These are phyloP conservation scores for Lasioglossum villosulum DNA, from an alignment of 2,888 invertebrate genomes.

Conservation along the genomic window DNA sequence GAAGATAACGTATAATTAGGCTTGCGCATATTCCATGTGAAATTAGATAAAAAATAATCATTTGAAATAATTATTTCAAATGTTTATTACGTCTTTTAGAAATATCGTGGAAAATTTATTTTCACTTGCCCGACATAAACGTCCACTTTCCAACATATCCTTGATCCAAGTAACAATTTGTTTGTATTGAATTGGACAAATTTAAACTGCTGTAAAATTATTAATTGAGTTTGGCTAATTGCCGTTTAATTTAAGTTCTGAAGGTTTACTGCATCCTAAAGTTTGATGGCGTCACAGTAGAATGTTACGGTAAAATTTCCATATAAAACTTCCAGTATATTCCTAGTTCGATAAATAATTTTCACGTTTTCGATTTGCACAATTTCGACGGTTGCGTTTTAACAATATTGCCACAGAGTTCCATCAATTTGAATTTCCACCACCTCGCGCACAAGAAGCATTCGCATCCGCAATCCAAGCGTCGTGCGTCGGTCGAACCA, in stretches of 20 bases:
- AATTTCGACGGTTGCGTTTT: background rate
- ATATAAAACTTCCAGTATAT: background rate
- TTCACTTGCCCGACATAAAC: no score
- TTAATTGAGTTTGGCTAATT: background rate
- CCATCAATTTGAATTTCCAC: background rate
- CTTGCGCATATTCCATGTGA: no score
- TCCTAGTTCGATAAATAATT: background rate
- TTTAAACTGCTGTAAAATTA: background rate
- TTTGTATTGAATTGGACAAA: background rate
- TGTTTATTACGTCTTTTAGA: no score
- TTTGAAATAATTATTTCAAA: no score
- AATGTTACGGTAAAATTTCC: no score
- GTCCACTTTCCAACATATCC: no score
- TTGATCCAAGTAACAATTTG: background rate
- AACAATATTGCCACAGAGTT: background rate
- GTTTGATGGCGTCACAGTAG: no score
- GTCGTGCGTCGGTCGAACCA: background rate
- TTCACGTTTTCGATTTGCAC: background rate
- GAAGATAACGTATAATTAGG: background rate
- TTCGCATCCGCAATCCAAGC: constrained; percentile 1
- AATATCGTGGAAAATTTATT: no score
- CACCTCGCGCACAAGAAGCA: background rate
- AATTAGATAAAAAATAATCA: no score
- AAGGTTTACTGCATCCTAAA: no score
- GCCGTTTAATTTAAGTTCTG: no score